Base-by-base conservation (phyloP, 2,113 vertebrate genomes). In the Microtus pennsylvanicus region DNA sequence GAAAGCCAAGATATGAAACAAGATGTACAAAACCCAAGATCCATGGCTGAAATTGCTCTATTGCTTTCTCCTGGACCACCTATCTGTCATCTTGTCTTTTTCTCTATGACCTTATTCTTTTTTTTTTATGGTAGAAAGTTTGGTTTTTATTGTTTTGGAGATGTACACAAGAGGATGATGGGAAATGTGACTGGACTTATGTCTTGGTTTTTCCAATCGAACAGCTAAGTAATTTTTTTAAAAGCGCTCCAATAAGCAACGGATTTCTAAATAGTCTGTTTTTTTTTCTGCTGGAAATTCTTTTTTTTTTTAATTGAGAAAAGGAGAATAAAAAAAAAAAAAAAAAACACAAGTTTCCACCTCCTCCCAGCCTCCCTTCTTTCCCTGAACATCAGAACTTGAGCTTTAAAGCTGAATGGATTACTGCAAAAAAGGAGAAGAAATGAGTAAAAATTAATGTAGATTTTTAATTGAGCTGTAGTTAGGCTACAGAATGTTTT, bases 41-140 rank as follows among this genome's bases (percentile, higher is more conserved):
- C 14, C 16, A 47, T 10, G 8, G 22, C 6, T 30, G 3, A 4
- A 30, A 52, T 2, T 14, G 1, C 0, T 75, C 24, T 65, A 6
- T 16, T 1, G 80, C 24, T n/a, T 88, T 13, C 22, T 75, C 61
- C 1, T 7, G 1, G 1, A 16, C 52, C 9, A 38, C 1, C 9
- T 4, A 2, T 55, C 8, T 4, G 3, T 55, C 8, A 78, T 7
- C 52, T 16, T 26, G 45, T 65, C 50, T 65, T 55, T 61, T 69
- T 19, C 30, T 65, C 16, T 4, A 3, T 11, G 3, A 7, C 0
- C n/a, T 0, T 3, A 8, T n/a, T n/a, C n/a, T n/a, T n/a, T n/a
- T n/a, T n/a, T n/a, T n/a, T n/a, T n/a, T n/a, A n/a, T n/a, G n/a
- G n/a, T n/a, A n/a, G n/a, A n/a, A n/a, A n/a, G n/a, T n/a, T n/a